phyloP scores from a whole-genome alignment of 2,888 invertebrate genomes.

The Hyalella azteca region DNA sequence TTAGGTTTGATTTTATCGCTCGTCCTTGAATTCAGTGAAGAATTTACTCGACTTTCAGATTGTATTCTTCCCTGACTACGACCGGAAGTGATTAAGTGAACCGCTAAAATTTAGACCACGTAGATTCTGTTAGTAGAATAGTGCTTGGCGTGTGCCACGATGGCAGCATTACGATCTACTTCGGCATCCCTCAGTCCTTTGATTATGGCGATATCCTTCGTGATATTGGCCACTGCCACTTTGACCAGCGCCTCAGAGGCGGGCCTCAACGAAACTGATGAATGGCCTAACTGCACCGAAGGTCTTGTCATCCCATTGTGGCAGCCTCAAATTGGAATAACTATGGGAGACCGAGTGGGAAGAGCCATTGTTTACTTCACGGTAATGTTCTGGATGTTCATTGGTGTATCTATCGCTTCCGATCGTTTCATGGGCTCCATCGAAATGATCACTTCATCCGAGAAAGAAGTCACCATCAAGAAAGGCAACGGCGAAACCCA shows the following conservation, averaged over 20 bases:
- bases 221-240: constrained; percentile 44
- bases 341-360: constrained; percentile 76
- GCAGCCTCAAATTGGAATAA: constrained; percentile 80
- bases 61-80: background rate
- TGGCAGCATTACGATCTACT: constrained; percentile 40
- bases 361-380: constrained; percentile 91
- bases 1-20: constrained; percentile 12
- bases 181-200: constrained; percentile 1
- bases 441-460: constrained; percentile 98
- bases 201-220: background rate
- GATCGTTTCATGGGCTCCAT: constrained; percentile 99
- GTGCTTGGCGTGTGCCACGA: constrained; percentile 39
- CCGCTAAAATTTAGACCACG: constrained; percentile 38
- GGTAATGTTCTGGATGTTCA: constrained; percentile 89
- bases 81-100: background rate
- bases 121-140: constrained; percentile 1
- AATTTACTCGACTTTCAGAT: background rate
- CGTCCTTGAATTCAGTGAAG: background rate
- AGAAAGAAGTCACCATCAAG: constrained; percentile 90
- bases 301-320: constrained; percentile 90
- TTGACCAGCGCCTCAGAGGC: constrained; percentile 40
- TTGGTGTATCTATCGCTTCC: constrained; percentile 98
- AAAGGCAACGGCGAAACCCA: constrained; percentile 81
- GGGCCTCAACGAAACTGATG: constrained; percentile 41
- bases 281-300: constrained; percentile 70